Base-by-base conservation (phyloP, 2,888 invertebrate species). In the Ornithoptera priamus region DNA sequence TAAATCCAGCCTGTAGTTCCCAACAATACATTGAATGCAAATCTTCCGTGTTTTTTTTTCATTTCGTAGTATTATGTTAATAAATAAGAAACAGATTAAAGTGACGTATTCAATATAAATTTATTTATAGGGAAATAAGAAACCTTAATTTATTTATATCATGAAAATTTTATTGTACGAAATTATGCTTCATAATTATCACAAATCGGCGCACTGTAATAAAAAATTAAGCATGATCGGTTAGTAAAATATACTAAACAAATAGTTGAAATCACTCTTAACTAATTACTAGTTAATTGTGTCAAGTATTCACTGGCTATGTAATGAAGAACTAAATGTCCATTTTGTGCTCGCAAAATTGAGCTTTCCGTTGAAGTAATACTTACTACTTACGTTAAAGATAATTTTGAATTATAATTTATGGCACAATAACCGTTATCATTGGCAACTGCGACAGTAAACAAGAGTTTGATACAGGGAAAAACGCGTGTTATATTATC, bases 11-110 rank as follows among this genome's bases (percentile, higher is more conserved):
- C 65, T 57, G 69, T 65, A 59, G 62, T 63, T 65, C 42, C 30
- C 56, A 62, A 65, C 57, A 69, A 69, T 65, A 69, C 65, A 65
- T 69, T 69, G 46, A 65, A 69, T 69, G 65, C 65, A 69, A 69
- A 69, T 69, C 57, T 65, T 65, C n/a, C 10, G 17, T 36, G 6
- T 15, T 46, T 68, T 69, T 50, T 68, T 56, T 64, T 50, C 1
- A 20, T 46, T 64, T 60, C 56, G 22, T 60, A 30, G 46, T 36
- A 60, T 66, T 60, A 50, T 30, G 3, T 66, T 53, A 67, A 56
- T 61, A 67, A 53, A 67, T 61, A 60, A 30, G 8, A 42, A 30
- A n/a, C 58, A 66, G 66, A 60, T 18, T 58, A 22, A 58, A 22
- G 53, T 53, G n/a, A 18, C n/a, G 12, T 12, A 53, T 53, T 53